A percentile compares a stretch with the other conserved stretches of the same genome.
Evolutionary conservation across 2,113 vertebrate genomes (phyloP).

Genomic region (Zosterops japonicus): DNA sequence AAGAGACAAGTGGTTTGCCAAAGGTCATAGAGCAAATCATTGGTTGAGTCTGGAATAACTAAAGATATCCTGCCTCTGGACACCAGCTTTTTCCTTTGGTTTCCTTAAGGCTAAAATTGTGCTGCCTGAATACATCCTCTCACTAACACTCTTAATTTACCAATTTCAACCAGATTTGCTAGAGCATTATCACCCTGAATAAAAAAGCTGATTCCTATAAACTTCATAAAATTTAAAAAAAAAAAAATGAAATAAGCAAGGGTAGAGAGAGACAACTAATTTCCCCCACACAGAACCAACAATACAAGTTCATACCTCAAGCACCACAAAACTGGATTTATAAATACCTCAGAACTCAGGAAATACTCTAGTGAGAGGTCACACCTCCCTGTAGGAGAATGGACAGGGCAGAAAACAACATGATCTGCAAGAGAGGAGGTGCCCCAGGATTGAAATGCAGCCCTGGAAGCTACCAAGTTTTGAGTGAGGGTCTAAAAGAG

Average conservation of each 20-base stretch:
- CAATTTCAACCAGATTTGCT: neutral
- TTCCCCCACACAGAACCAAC: neutral
- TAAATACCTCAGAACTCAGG: neutral
- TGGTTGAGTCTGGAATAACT: neutral
- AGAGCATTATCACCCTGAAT: neutral
- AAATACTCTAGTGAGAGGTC: neutral
- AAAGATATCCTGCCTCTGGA: neutral
- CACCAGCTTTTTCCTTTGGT: neutral
- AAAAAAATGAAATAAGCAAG: neutral
- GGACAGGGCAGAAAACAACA: neutral
- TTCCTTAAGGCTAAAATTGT: neutral
- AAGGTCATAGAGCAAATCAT: constrained; percentile 8
- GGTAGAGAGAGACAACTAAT: neutral
- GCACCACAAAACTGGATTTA: neutral
- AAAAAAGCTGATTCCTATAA: neutral
- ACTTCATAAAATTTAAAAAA: neutral
- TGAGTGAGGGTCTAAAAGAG: neutral
- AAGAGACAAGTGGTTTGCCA: constrained; percentile 12
- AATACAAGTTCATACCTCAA: neutral
- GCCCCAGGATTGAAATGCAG: neutral
- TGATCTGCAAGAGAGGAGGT: neutral
- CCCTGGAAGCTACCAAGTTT: neutral
- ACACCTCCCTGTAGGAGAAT: neutral
- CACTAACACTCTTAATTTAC: neutral
- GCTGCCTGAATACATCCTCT: neutral